Base-by-base conservation (phyloP, 2,888 invertebrate genomes). In the Conus canariensis region DNA sequence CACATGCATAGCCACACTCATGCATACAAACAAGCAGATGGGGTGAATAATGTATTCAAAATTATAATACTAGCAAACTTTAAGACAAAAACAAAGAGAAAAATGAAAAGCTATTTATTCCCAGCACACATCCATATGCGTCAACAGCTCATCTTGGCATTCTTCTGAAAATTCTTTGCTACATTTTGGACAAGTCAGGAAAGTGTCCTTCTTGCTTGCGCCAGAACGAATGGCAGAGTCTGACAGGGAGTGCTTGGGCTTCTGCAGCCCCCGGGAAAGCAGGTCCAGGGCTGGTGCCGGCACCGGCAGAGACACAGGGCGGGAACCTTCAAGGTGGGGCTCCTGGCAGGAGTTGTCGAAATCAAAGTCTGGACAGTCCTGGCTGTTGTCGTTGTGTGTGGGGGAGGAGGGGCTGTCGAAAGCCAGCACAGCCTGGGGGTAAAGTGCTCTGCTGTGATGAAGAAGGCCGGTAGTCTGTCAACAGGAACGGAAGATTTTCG, bases 91-190 rank as follows among this genome's bases (percentile, higher is more conserved):
- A 83, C 82, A 83, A 19, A 56, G 5, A 83, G 19, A 56, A 56
- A 83, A 19, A 19, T 10, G 7, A n/a, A 83, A 56, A 83, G 9
- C 82, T 45, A 80, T 14, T 90, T 77, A 93, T 90, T 94, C 93
- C 92, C 93, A 93, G 92, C 95, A 95, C 10, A 90, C 83, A 56
- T 95, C 94, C 90, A 95, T 93, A 90, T 95, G 95, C 70, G 93
- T 94, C 25, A 95, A 67, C 64, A 95, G 90, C 77, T 94, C 94
- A 10, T 90, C 91, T 74, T 94, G 94, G 80, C 93, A 91, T 22
- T 92, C 93, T 19, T 93, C 91, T 3, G 91, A 91, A 92, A 93
- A 95, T 64, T 93, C 93, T 82, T 93, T 93, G 60, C 91, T 92
- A 90, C 95, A 95, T 82, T 94, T 94, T 5, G 95, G 95, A 91